phyloP scores from a whole-genome alignment of 2,888 invertebrate species.

The Hydrotaea cyrtoneurina region DNA sequence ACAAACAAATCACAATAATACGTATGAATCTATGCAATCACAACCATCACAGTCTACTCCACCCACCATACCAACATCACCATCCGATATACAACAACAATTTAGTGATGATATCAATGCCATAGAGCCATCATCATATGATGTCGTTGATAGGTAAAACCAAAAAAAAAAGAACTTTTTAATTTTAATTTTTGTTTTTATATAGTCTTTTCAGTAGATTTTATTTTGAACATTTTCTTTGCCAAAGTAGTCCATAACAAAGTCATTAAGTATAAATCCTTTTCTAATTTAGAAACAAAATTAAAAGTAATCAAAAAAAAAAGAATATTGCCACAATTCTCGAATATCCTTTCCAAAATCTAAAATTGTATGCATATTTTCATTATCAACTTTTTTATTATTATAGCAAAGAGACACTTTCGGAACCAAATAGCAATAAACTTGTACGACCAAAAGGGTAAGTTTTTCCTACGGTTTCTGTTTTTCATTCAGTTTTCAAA shows the following conservation, averaged over 20 bases:
- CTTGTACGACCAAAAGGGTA: slow-evolving; percentile 55
- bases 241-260: neutral
- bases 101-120: slow-evolving; percentile 73
- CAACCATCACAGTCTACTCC: slow-evolving; percentile 68
- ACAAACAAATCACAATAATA: slow-evolving; percentile 69
- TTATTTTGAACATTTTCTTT: neutral
- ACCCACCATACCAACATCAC: slow-evolving; percentile 73
- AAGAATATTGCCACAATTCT: slow-evolving; percentile 13
- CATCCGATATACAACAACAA: slow-evolving; percentile 72
- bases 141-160: slow-evolving; percentile 79
- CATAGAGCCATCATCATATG: slow-evolving; percentile 75
- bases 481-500: slow-evolving; percentile 29
- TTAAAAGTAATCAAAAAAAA: slow-evolving; percentile 26
- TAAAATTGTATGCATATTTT: slow-evolving; percentile 64
- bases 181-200: slow-evolving; percentile 26
- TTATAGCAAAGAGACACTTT: slow-evolving; percentile 65
- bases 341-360: slow-evolving; percentile 23
- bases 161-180: slow-evolving; percentile 30
- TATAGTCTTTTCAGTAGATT: slow-evolving; percentile 7
- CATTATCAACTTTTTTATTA: slow-evolving; percentile 63
- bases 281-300: slow-evolving; percentile 34
- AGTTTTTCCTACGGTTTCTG: slow-evolving; percentile 42
- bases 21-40: slow-evolving; percentile 70
- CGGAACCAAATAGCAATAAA: slow-evolving; percentile 57
- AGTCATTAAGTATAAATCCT: slow-evolving; percentile 13